Base-by-base conservation (phyloP, 1,140 invertebrate species). In the Caenorhabditis tropicalis region DNA sequence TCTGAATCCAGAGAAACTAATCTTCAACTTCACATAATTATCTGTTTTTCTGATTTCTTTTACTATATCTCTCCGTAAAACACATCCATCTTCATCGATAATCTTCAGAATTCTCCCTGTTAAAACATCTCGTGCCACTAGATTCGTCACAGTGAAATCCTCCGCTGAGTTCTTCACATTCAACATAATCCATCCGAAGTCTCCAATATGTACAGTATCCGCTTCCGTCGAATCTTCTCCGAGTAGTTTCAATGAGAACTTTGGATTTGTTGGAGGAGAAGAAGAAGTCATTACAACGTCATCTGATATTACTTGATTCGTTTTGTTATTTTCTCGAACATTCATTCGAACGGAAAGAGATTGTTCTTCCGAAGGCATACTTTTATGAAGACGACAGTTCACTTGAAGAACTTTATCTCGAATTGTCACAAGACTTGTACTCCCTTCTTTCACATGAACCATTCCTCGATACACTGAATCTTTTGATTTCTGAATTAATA, bases 371-470 rank as follows among this genome's bases (percentile, higher is more conserved):
- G 36, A 12, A 24, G 65, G 65, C 33, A 43, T 43, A 10, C 36
- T 74, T 24, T 74, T 74, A 10, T 74, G 65, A 12, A 74, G 65
- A 24, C 36, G 65, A n/a, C 65, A 74, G 65, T 74, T 74, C 15
- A 74, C 65, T 36, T 74, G 36, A 43, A 74, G 15, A 24, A 74
- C 36, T 27, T 74, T 74, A 43, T 74, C 65, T 36, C 65, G 5
- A 19, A 74, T 74, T 24, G 65, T 74, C 33, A 74, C 65, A 19
- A 74, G n/a, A 39, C 36, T 74, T 1, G 65, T 74, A 43, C 65
- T 74, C 36, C 65, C 65, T 74, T 74, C 65, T 24, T 74, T 74
- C 36, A 74, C 65, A 46, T 74, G 65, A 39, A 74, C 65, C 65
- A 74, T 74, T 24, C 65, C 65, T 3, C 65, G 36, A 24, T 74